phyloP scores from a whole-genome alignment of 1,140 invertebrate genomes.

The Calosoma granatense region DNA sequence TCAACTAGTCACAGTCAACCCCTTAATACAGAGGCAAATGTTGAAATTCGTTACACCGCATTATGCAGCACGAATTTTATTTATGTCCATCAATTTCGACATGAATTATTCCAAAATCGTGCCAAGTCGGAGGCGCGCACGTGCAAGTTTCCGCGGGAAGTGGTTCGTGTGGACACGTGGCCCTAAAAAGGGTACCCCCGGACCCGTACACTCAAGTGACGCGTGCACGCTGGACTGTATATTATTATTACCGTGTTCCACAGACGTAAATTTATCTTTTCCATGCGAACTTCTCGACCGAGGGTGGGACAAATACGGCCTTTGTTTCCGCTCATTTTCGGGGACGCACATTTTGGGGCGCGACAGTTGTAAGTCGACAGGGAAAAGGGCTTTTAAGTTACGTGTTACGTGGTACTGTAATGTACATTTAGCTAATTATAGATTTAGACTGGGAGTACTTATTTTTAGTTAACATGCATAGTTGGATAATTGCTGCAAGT shows the following conservation, averaged over 20 bases:
- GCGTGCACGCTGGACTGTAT: not conserved
- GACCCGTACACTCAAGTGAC: not conserved
- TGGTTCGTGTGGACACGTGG: not conserved
- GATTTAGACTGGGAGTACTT: not conserved
- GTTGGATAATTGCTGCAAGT: too few species aligned
- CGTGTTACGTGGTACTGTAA: not conserved
- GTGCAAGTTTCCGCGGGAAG: not conserved
- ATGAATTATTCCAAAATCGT: not conserved
- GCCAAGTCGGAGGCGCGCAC: not conserved
- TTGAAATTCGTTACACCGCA: not conserved
- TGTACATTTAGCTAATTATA: not conserved
- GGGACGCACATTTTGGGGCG: too few species aligned
- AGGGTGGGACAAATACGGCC: not conserved
- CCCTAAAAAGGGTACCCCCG: not conserved
- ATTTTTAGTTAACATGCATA: too few species aligned
- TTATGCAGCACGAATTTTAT: constrained; percentile 6
- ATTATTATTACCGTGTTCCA: constrained; percentile 1
- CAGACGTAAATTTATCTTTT: constrained; percentile 2
- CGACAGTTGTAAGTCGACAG: too few species aligned
- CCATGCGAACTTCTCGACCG: not conserved
- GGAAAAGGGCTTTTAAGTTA: too few species aligned
- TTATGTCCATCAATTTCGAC: not conserved
- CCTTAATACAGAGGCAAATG: not conserved
- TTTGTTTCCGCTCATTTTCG: not conserved
- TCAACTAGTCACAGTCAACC: too few species aligned